These are phyloP conservation scores for Stramonita haemastoma DNA, from an alignment of 2,888 invertebrate species.

Conservation along the genomic window DNA sequence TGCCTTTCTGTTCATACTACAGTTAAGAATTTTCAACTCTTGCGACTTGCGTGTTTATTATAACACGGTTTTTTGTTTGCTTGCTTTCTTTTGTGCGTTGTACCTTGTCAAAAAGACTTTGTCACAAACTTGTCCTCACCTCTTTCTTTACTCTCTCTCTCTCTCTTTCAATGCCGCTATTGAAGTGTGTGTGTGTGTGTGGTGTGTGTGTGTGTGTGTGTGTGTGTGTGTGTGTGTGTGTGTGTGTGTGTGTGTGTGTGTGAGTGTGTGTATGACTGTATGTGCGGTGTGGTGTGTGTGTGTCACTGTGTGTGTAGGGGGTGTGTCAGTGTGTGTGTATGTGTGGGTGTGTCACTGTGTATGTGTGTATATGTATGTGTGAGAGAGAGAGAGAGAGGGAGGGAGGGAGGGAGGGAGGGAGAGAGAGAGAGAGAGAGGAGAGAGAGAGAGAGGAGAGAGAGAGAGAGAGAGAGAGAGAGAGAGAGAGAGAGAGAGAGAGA, in stretches of 20 bases:
- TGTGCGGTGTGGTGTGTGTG: not conserved
- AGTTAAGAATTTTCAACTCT: too few relatives aligned
- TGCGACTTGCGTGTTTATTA: too few relatives aligned
- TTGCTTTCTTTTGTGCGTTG: too few relatives aligned
- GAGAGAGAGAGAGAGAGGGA: not conserved
- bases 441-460: not conserved
- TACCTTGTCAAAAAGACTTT: too few relatives aligned
- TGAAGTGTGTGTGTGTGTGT: not conserved
- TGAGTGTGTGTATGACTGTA: not conserved
- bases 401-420: not conserved
- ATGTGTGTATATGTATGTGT: conserved; percentile 7
- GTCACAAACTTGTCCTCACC: too few relatives aligned
- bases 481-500: not conserved
- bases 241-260: not conserved
- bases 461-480: not conserved
- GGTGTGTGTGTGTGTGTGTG: not conserved
- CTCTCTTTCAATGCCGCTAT: too few relatives aligned
- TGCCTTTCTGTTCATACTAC: too few relatives aligned
- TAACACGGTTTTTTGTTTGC: too few relatives aligned
- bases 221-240: not conserved
- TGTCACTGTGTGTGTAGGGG: not conserved
- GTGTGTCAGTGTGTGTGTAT: not conserved
- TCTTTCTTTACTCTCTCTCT: too few relatives aligned
- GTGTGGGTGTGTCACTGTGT: not conserved
- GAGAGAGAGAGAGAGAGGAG: not conserved